Percentiles rank a stretch among this genome's conserved stretches.
Evolutionary conservation across 2,113 vertebrate genomes (phyloP).

Genomic region (Anolis sagrei): DNA sequence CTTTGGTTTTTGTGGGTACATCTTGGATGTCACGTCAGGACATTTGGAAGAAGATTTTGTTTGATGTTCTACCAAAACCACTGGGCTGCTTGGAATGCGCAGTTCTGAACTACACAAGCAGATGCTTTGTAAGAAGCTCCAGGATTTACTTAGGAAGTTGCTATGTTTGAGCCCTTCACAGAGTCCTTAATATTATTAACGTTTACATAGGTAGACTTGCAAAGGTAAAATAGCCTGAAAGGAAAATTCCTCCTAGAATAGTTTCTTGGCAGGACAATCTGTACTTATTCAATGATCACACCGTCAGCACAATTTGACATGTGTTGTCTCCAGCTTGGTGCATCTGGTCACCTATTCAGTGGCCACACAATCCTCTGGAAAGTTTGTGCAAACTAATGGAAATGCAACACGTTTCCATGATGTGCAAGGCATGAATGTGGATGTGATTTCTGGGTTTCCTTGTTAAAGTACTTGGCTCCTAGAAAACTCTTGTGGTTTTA

Average conservation of each 20-base stretch:
- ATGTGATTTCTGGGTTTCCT: neutral
- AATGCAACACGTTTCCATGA: neutral
- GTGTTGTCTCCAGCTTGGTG: neutral
- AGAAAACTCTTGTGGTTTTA: neutral
- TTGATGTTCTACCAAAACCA: conserved; percentile 16
- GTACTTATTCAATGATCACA: neutral
- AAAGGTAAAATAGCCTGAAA: conserved; percentile 27
- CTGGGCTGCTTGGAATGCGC: neutral
- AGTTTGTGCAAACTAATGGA: neutral
- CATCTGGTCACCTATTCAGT: neutral
- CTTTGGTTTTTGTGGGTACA: neutral
- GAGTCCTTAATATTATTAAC: neutral
- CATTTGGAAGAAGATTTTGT: neutral
- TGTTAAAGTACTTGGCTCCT: neutral
- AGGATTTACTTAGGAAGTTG: neutral
- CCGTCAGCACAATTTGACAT: neutral
- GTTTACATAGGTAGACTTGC: neutral
- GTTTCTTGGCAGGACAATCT: neutral
- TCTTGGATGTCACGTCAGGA: neutral
- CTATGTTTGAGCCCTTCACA: neutral
- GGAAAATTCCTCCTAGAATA: neutral
- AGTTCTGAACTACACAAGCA: neutral
- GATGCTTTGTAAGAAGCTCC: neutral
- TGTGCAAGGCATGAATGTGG: neutral
- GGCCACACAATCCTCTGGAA: neutral